Percentiles rank a stretch among this genome's conserved stretches.
Conservation (phyloP, 2,113 vertebrate genomes). For the Mesitornis unicolor region DNA sequence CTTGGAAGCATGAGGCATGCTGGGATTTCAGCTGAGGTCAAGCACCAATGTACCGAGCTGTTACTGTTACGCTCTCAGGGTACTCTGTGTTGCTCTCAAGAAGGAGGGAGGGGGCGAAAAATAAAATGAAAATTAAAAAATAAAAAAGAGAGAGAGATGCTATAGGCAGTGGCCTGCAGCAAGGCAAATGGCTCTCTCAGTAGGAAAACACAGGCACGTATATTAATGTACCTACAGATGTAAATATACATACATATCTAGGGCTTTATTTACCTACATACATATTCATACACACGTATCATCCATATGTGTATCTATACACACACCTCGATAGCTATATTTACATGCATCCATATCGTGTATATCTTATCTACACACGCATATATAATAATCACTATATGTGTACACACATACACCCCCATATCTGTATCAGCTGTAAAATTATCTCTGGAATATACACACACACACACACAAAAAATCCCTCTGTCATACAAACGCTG, state of each 20-base stretch:
- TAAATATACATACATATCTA: background rate
- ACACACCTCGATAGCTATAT: constrained; percentile 1
- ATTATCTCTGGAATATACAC: constrained; percentile 24
- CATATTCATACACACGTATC: background rate
- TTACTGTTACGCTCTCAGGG: constrained; percentile 87
- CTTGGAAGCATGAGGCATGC: constrained; percentile 75
- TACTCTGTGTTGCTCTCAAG: constrained; percentile 94
- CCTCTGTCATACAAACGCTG: background rate
- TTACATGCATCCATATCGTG: background rate
- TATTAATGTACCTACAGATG: background rate
- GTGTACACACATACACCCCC: constrained; percentile 29
- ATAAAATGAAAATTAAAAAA: background rate
- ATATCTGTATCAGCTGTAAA: constrained; percentile 16
- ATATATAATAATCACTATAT: background rate
- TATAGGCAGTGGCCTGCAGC: constrained; percentile 1
- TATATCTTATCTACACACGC: constrained; percentile 40
- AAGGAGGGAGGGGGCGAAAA: background rate
- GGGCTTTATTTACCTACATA: background rate
- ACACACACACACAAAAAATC: background rate
- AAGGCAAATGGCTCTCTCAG: background rate
- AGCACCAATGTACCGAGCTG: constrained; percentile 95
- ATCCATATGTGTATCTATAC: background rate
- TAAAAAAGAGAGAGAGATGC: background rate
- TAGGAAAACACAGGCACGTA: background rate
- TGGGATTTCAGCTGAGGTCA: constrained; percentile 89